Base-by-base conservation (phyloP, 2,888 invertebrate genomes). In the Heliconius cydno region DNA sequence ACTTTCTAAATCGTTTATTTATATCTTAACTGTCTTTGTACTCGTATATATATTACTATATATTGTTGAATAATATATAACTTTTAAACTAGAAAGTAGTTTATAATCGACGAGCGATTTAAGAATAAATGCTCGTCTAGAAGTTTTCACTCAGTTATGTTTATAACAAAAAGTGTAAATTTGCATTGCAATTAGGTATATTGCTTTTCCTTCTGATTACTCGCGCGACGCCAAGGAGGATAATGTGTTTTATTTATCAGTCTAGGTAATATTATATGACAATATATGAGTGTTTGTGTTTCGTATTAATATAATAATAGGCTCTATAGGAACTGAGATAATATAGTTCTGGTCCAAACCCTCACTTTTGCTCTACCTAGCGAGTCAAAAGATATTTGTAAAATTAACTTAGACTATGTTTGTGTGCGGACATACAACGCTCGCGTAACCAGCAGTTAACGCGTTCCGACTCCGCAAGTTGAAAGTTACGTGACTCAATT, bases 401-500 rank as follows among this genome's bases (percentile, higher is more conserved):
- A 74, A 74, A 68, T 76, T 71, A 52, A 75, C 30, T 34, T 71
- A 28, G 52, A 22, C 60, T 81, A 68, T 70, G 76, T 78, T 71
- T 81, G 79, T 77, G 28, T 25, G 77, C 66, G 76, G 81, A 73
- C 79, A 76, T 66, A 77, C 68, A 81, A 82, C 86, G 85, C 85
- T 85, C 87, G 87, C 88, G 88, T 88, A 89, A 89, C 88, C 83
- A 87, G 87, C 87, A 82, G 84, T 82, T 41, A 86, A 91, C 90
- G 89, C 87, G 88, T 83, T 84, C 81, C 82, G 91, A 91, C 90
- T 92, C 81, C 84, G 85, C 88, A 88, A 91, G 89, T 89, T 82
- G 78, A 84, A 81, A 76, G 87, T 91, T 91, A 91, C 91, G 92
- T 92, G 91, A 90, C 87, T 88, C 84, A 84, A 87, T 90, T 75